These are phyloP conservation scores for Megaleporinus macrocephalus DNA, from an alignment of 2,113 vertebrate genomes.

Conservation along the genomic window DNA sequence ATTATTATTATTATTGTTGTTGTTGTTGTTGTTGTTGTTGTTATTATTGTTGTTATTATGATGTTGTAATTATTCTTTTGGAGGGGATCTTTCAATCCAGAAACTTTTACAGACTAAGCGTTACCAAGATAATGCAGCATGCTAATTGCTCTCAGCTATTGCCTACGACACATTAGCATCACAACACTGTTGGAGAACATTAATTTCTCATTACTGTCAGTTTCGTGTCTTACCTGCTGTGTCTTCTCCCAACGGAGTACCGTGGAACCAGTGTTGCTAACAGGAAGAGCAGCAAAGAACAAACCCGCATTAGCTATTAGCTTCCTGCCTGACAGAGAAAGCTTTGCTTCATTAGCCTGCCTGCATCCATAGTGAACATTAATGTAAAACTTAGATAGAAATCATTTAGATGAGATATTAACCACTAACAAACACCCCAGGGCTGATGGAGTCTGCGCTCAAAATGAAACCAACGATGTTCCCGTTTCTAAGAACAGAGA, in stretches of 20 bases:
- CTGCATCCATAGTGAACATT: constrained; percentile 61
- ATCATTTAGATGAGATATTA: constrained; percentile 73
- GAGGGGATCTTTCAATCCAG: no score
- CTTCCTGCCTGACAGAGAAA: constrained; percentile 23
- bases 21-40: no score
- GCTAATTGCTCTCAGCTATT: constrained; percentile 53
- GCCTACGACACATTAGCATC: constrained; percentile 65
- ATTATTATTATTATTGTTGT: no score
- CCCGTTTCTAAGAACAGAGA: not conserved
- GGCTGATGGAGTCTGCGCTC: constrained; percentile 61
- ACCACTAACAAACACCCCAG: constrained; percentile 65
- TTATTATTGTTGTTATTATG: no score
- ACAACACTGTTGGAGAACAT: constrained; percentile 75
- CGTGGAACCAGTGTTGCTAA: not conserved
- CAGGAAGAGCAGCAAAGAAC: not conserved
- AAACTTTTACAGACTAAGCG: not conserved
- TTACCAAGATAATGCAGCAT: not conserved
- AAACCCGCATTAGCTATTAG: constrained; percentile 44
- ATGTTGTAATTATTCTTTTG: no score
- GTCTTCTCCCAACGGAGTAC: constrained; percentile 59
- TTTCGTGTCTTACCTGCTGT: constrained; percentile 73
- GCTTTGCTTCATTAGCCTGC: constrained; percentile 56
- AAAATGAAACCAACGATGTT: constrained; percentile 34
- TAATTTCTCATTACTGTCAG: constrained; percentile 78
- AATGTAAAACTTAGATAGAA: constrained; percentile 58